Conservation (phyloP, 2,888 invertebrate species). For the Drosophila limbata region DNA sequence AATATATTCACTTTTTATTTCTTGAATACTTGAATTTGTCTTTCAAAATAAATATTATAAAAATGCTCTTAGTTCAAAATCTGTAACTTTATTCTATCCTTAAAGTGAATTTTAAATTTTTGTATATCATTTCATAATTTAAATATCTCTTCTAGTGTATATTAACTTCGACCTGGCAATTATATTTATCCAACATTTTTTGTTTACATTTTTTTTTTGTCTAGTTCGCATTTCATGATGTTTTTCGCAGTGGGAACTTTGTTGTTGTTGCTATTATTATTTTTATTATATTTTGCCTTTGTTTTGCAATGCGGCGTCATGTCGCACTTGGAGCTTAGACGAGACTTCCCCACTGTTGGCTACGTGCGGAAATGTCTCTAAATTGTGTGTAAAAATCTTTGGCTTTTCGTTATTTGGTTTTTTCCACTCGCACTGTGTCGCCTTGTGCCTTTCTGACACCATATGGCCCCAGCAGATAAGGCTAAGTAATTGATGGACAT, state of each 20-base stretch:
- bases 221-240: conserved; percentile 55
- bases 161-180: neutral
- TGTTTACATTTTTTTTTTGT: conserved; percentile 40
- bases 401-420: conserved; percentile 56
- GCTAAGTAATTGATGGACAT: conserved; percentile 74
- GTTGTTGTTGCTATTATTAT: conserved; percentile 37
- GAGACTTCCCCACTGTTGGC: conserved; percentile 28
- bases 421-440: conserved; percentile 20
- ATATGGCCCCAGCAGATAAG: conserved; percentile 76
- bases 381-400: conserved; percentile 79
- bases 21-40: no score
- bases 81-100: no score
- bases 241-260: conserved; percentile 59
- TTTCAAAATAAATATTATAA: no score
- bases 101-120: neutral
- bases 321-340: conserved; percentile 58
- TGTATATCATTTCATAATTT: neutral
- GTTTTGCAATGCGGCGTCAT: conserved; percentile 46
- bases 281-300: conserved; percentile 36
- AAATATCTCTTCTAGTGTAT: conserved; percentile 19
- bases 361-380: conserved; percentile 81
- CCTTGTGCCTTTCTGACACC: conserved; percentile 54
- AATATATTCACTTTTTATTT: no score
- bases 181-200: neutral
- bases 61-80: no score